Conservation (phyloP, 2,113 vertebrate genomes). For the Hydrolagus affinis region DNA sequence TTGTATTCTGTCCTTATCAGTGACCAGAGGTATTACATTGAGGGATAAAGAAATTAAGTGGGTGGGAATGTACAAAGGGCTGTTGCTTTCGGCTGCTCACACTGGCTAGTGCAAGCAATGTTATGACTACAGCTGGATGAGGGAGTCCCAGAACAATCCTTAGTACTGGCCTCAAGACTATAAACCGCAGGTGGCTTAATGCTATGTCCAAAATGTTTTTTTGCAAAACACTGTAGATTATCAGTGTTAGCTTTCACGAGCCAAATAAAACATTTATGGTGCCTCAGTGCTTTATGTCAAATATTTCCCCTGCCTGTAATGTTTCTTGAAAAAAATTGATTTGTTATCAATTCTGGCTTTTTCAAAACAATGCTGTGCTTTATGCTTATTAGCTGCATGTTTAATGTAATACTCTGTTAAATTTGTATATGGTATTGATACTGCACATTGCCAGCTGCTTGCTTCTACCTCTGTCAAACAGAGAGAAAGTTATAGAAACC, state of each 20-base stretch:
- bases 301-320: slow-evolving; percentile 39
- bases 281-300: slow-evolving; percentile 42
- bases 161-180: slow-evolving; percentile 42
- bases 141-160: slow-evolving; percentile 44
- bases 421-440: slow-evolving; percentile 34
- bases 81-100: not conserved
- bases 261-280: slow-evolving; percentile 57
- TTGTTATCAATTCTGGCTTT: slow-evolving; percentile 34
- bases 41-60: slow-evolving; percentile 17
- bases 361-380: slow-evolving; percentile 35
- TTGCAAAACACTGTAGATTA: slow-evolving; percentile 36
- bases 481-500: slow-evolving; percentile 1
- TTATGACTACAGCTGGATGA: slow-evolving; percentile 46
- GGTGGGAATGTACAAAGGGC: slow-evolving; percentile 1
- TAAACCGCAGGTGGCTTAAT: slow-evolving; percentile 63
- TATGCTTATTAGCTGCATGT: slow-evolving; percentile 15
- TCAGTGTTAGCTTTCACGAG: slow-evolving; percentile 41
- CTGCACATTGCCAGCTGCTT: slow-evolving; percentile 26
- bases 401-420: slow-evolving; percentile 5
- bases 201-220: slow-evolving; percentile 46
- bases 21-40: slow-evolving; percentile 11
- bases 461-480: not conserved
- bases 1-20: slow-evolving; percentile 26
- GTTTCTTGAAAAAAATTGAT: slow-evolving; percentile 38
- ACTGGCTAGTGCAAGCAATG: slow-evolving; percentile 40